Evolutionary conservation across 2,888 invertebrate species (phyloP), one percentile per base, ranked within the genome.

Genomic region (Polietes domitor): DNA sequence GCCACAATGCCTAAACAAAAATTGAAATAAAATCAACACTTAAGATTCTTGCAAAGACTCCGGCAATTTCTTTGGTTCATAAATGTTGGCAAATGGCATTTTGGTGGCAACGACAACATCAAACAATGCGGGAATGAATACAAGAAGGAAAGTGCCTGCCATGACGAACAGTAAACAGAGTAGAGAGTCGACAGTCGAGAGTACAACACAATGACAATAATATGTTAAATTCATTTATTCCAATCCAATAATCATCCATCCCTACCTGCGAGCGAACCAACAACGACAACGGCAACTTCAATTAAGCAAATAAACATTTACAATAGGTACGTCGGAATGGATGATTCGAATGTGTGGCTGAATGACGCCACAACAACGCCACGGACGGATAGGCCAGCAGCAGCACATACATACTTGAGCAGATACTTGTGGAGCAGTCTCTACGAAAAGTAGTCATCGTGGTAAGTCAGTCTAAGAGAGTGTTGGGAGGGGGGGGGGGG

Each of bases 291-390:
- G 43, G 12, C 58, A 26, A n/a, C 26, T 41, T 74, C 68, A 79
- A 79, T 79, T 79, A 74, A 68, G 79, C 65, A 78, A 78, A 78
- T 78, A 65, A 78, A 78, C 72, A 53, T 63, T 47, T 68, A 26
- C 37, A 24, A 47, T 26, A 28, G 43, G 15, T 53, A 37, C 24
- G 65, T 15, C 10, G 37, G 63, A 32, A 63, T n/a, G n/a, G n/a
- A n/a, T 65, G 43, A 43, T 17, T n/a, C n/a, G n/a, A n/a, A n/a
- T 19, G 24, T 41, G 10, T 37, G 37, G 10, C 7, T 37, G 43
- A 37, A 68, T 43, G 43, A 24, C 68, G 21, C 9, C 65, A 24
- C 65, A 15, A 32, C 55, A n/a, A n/a, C n/a, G n/a, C n/a, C n/a
- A n/a, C n/a, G n/a, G n/a, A 72, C 0, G 15, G 3, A 41, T 47